Conservation (phyloP, 2,113 vertebrate genomes). For the Ceyx cyanopectus region DNA sequence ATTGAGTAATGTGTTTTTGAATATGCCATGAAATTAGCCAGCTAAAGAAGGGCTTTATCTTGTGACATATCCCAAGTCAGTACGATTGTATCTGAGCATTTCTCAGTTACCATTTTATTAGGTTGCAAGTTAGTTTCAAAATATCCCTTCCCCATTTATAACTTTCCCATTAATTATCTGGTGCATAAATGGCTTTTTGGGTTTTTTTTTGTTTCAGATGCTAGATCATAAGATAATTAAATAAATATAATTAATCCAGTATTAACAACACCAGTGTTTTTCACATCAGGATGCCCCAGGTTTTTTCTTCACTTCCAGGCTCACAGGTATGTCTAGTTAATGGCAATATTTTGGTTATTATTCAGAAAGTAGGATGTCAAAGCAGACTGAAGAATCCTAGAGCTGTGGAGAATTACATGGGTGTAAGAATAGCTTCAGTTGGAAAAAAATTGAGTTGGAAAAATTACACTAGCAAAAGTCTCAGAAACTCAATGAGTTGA, state of each 20-base stretch:
- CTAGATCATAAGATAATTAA: neutral
- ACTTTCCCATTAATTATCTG: neutral
- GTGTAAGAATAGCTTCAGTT: neutral
- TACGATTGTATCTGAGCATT: neutral
- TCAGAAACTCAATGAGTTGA: neutral
- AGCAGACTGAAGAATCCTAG: neutral
- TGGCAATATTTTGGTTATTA: neutral
- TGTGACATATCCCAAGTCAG: neutral
- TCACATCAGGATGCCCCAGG: neutral
- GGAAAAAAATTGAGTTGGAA: neutral
- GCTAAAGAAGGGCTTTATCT: slow-evolving; percentile 19
- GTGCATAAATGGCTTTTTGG: neutral
- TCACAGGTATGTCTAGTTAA: neutral
- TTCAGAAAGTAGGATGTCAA: neutral
- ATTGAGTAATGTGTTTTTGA: neutral
- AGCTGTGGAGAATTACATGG: neutral
- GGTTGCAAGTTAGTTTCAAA: neutral
- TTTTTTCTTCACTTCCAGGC: neutral
- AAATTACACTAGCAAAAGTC: neutral
- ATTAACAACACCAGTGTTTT: neutral
- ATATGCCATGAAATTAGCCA: slow-evolving; percentile 25
- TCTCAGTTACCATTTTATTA: neutral
- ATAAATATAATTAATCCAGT: neutral
- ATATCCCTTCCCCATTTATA: neutral
- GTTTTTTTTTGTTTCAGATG: neutral